phyloP scores from a whole-genome alignment of 2,797 vertebrate species.

The Gallinago stenura region DNA sequence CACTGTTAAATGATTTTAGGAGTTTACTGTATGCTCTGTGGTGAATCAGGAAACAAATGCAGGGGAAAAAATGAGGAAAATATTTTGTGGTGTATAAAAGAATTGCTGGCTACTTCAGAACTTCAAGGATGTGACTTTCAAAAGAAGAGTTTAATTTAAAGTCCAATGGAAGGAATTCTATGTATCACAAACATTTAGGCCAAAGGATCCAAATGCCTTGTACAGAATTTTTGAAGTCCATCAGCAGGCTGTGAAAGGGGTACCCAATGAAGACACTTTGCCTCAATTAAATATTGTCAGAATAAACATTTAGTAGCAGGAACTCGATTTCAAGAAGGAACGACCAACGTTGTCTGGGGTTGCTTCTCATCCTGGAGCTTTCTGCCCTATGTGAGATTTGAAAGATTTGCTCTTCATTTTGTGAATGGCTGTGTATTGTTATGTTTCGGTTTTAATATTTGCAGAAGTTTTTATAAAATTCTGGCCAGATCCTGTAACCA shows the following conservation, averaged over 20 bases:
- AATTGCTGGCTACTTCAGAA: constrained; percentile 16
- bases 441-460: not conserved
- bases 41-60: not conserved
- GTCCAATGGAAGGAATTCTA: not conserved
- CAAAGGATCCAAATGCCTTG: not conserved
- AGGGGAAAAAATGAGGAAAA: not conserved
- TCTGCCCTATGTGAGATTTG: not conserved
- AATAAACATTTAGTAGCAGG: not conserved
- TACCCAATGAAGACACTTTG: not conserved
- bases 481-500: not conserved
- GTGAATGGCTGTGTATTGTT: not conserved
- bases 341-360: accelerated
- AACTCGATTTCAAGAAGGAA: not conserved
- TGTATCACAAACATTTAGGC: not conserved
- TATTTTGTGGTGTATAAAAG: not conserved
- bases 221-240: not conserved
- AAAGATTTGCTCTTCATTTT: not conserved
- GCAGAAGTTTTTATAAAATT: not conserved
- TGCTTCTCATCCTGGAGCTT: not conserved
- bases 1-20: not conserved
- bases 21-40: not conserved
- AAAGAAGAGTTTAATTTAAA: not conserved
- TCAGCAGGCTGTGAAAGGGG: not conserved
- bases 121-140: not conserved
- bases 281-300: not conserved